Evolutionary conservation across 1,140 invertebrate genomes (phyloP).

Genomic region (Trachymyrmex cornetzi): DNA sequence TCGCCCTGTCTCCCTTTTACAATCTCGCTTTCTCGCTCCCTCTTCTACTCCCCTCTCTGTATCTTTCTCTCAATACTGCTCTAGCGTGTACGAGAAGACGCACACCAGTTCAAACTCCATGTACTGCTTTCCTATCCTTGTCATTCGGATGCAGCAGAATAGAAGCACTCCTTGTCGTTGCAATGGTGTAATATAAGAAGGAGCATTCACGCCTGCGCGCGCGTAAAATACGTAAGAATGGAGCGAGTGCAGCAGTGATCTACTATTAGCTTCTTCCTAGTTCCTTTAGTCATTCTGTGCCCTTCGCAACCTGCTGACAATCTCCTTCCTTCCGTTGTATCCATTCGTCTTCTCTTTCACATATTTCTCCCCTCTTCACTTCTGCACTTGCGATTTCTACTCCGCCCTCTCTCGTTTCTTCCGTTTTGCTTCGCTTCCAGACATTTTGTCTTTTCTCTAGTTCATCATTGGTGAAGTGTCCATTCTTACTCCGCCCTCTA

Average conservation of each 20-base stretch:
- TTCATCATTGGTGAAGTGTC: neutral
- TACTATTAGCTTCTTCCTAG: constrained; percentile 25
- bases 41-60: constrained; percentile 30
- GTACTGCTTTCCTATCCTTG: constrained; percentile 28
- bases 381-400: constrained; percentile 46
- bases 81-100: constrained; percentile 20
- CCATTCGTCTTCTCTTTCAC: constrained; percentile 68
- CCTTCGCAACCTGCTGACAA: constrained; percentile 23
- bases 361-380: constrained; percentile 45
- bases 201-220: constrained; percentile 53
- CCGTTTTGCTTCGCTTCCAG: constrained; percentile 11
- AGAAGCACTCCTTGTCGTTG: constrained; percentile 70
- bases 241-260: constrained; percentile 29
- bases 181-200: constrained; percentile 74
- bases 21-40: neutral
- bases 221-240: constrained; percentile 72
- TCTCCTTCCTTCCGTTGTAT: constrained; percentile 65
- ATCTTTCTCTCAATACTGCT: constrained; percentile 34
- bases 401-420: constrained; percentile 55
- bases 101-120: constrained; percentile 35
- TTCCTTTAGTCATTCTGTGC: constrained; percentile 40
- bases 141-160: constrained; percentile 48
- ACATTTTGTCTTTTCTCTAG: constrained; percentile 21
- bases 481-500: constrained; percentile 53
- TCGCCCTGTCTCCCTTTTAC: constrained; percentile 1